Conservation (phyloP, 2,888 invertebrate genomes). For the Drosophila vallismaia region DNA sequence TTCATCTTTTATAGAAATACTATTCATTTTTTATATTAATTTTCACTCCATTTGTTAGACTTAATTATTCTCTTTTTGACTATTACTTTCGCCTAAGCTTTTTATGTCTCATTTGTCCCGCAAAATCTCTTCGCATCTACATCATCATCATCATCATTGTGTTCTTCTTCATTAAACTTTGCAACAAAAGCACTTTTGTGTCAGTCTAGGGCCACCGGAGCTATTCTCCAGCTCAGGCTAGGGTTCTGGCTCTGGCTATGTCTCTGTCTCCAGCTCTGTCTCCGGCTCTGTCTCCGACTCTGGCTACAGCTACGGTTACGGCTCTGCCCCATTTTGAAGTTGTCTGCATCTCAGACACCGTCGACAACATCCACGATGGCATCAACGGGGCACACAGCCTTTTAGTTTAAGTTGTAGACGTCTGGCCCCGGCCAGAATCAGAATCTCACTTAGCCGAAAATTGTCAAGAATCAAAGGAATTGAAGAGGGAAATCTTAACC, state of each 20-base stretch:
- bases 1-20: background rate
- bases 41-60: constrained; percentile 13
- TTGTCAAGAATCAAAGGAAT: background rate
- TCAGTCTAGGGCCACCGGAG: constrained; percentile 55
- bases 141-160: constrained; percentile 18
- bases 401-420: constrained; percentile 77
- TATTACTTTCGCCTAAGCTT: constrained; percentile 30
- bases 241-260: constrained; percentile 3
- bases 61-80: constrained; percentile 33
- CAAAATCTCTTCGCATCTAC: constrained; percentile 11
- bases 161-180: constrained; percentile 66
- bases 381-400: constrained; percentile 62
- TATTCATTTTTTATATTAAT: constrained; percentile 4
- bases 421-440: constrained; percentile 37
- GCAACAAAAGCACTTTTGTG: constrained; percentile 80
- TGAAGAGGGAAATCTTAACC: too few relatives aligned
- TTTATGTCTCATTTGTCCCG: constrained; percentile 25
- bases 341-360: constrained; percentile 76
- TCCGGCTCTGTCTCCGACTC: constrained; percentile 3
- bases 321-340: constrained; percentile 70
- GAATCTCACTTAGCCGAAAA: constrained; percentile 12
- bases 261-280: constrained; percentile 8
- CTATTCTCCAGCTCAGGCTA: constrained; percentile 23
- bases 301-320: constrained; percentile 2
- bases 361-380: constrained; percentile 59